Base-by-base conservation (phyloP, 1,140 invertebrate species). In the Drepana arcuata region DNA sequence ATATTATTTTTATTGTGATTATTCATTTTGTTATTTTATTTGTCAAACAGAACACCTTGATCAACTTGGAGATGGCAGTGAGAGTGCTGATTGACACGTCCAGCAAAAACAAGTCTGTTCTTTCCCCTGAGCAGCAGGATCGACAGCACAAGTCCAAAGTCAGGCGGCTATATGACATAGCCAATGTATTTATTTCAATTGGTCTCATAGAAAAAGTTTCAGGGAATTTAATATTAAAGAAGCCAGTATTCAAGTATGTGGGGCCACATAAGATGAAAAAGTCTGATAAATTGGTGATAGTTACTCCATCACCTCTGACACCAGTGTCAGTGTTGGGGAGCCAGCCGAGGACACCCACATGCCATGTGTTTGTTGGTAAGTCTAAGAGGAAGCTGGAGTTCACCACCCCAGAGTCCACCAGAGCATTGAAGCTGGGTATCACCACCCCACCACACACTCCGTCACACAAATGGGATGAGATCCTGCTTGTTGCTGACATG, bases 91-190 rank as follows among this genome's bases (percentile, higher is more conserved):
- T 83, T 36, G 78, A 77, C 50, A 84, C 66, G 43, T 55, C 59
- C 26, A 65, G 40, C 16, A 72, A 67, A 46, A 78, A 52, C 52
- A 65, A 63, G 49, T 58, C 48, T 35, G 53, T 39, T 44, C 56
- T 64, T 15, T 71, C 61, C n/a, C 72, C 64, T 27, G 79, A 79
- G 49, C 83, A 74, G 41, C 59, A 75, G 14, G 83, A 84, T 28
- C 73, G 80, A 2, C 77, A 85, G 43, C 83, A 84, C 54, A 87
- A 88, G 54, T 87, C 90, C 16, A 90, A 90, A 85, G 88, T 91
- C 28, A 82, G 91, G 40, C 83, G 91, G 41, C 74, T 92, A 1
- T 92, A 92, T 79, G 91, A 92, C 55, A 91, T 92, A 61, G 89
- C 91, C 16, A 92, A 92, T 81, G 89, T 92, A 33, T 80, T 92